A percentile compares a stretch with the other conserved stretches of the same genome.
Conservation (phyloP, 2,113 vertebrate genomes). For the Athene cunicularia region DNA sequence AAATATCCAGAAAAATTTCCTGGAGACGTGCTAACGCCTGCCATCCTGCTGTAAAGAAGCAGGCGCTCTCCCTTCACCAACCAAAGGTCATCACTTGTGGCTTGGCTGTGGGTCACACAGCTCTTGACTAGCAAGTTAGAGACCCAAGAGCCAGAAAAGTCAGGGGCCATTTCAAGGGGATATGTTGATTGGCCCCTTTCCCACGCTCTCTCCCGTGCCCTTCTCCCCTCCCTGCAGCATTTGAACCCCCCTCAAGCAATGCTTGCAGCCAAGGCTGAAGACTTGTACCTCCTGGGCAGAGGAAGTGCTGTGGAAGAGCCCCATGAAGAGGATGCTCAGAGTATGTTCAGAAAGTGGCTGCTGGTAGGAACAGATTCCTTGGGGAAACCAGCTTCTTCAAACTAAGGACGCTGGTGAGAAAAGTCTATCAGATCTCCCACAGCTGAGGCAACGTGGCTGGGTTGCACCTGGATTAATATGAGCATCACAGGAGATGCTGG, state of each 20-base stretch:
- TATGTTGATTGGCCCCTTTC: neutral
- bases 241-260: neutral
- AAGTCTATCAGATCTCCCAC: neutral
- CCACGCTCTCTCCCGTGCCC: fast-evolving
- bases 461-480: neutral
- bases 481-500: neutral
- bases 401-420: neutral
- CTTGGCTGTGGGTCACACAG: neutral
- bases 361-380: neutral
- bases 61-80: neutral
- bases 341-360: neutral
- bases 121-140: neutral
- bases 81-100: neutral
- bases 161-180: neutral
- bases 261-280: neutral
- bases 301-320: neutral
- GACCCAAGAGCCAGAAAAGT: neutral
- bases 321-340: neutral
- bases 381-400: neutral
- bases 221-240: neutral
- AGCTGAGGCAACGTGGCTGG: neutral
- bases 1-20: neutral
- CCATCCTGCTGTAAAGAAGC: neutral
- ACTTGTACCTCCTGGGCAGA: neutral
- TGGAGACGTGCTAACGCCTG: neutral